Evolutionary conservation across 2,888 invertebrate genomes (phyloP).

Genomic region (Lymantria dispar): DNA sequence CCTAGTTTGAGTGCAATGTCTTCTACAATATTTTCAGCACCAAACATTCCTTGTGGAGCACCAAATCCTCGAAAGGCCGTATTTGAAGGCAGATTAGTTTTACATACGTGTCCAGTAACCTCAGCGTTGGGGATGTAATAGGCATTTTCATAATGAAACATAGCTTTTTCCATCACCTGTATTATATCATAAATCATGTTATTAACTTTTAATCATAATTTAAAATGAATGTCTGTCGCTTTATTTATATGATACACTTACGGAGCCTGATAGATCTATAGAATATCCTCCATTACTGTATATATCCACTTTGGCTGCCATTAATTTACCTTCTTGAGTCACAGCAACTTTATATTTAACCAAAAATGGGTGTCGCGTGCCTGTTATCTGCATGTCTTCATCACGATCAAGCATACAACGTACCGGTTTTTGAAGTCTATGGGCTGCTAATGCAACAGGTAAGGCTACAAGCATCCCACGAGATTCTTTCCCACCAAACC

Average conservation of each 20-base stretch:
- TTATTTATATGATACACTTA: conserved; percentile 47
- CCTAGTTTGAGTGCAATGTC: conserved; percentile 87
- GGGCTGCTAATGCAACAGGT: conserved; percentile 88
- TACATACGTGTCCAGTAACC: conserved; percentile 88
- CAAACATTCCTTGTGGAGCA: conserved; percentile 94
- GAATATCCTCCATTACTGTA: conserved; percentile 89
- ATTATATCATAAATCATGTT: conserved; percentile 4
- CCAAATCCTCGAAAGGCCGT: conserved; percentile 97
- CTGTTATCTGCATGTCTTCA: conserved; percentile 92
- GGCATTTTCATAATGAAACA: conserved; percentile 90
- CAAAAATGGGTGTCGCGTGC: conserved; percentile 91
- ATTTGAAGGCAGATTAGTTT: conserved; percentile 94
- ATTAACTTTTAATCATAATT: not conserved
- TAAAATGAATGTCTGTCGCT: not conserved
- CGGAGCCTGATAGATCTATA: conserved; percentile 86
- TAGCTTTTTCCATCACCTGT: conserved; percentile 90
- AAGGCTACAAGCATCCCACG: conserved; percentile 82
- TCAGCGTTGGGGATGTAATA: conserved; percentile 89
- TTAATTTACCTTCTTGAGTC: conserved; percentile 85
- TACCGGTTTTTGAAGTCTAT: conserved; percentile 87
- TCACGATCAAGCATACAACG: conserved; percentile 91
- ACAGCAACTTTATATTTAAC: conserved; percentile 90
- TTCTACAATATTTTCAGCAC: conserved; percentile 89
- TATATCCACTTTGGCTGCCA: conserved; percentile 83
- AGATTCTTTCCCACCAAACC: conserved; percentile 95